Percentiles rank a stretch among this genome's conserved stretches.
phyloP scores from a whole-genome alignment of 2,888 invertebrate species.

The Mythimna ferrago region DNA sequence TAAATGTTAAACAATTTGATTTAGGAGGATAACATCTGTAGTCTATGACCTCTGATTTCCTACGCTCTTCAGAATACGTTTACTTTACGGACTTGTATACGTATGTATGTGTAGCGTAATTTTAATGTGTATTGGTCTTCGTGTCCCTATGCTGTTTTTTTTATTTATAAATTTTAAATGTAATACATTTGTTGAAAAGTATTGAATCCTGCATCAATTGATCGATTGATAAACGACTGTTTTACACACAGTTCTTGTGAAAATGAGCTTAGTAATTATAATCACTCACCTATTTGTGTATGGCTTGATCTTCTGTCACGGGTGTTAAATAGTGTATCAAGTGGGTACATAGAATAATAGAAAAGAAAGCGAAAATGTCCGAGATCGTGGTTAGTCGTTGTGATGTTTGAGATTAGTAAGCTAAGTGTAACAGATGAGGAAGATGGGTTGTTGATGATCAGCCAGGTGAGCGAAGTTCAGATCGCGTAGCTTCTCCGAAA shows the following conservation, averaged over 20 bases:
- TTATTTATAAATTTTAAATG: slow-evolving; percentile 64
- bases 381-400: slow-evolving; percentile 59
- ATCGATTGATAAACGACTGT: slow-evolving; percentile 53
- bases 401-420: slow-evolving; percentile 65
- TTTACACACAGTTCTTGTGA: slow-evolving; percentile 49
- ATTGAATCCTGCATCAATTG: slow-evolving; percentile 58
- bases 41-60: slow-evolving; percentile 40
- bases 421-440: slow-evolving; percentile 56
- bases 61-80: slow-evolving; percentile 18
- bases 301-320: slow-evolving; percentile 70
- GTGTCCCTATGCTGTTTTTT: slow-evolving; percentile 72
- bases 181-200: slow-evolving; percentile 40
- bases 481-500: slow-evolving; percentile 54
- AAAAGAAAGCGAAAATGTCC: slow-evolving; percentile 68
- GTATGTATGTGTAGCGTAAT: slow-evolving; percentile 56
- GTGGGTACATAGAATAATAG: slow-evolving; percentile 26
- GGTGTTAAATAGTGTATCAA: slow-evolving; percentile 58
- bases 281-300: slow-evolving; percentile 61
- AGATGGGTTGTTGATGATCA: slow-evolving; percentile 69
- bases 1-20: slow-evolving; percentile 6
- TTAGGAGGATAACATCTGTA: slow-evolving; percentile 18
- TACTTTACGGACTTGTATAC: slow-evolving; percentile 46
- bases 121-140: slow-evolving; percentile 73
- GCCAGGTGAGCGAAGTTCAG: slow-evolving; percentile 53
- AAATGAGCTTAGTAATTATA: slow-evolving; percentile 58